phyloP scores from a whole-genome alignment of 2,888 invertebrate genomes.

The Theodoxus fluviatilis region DNA sequence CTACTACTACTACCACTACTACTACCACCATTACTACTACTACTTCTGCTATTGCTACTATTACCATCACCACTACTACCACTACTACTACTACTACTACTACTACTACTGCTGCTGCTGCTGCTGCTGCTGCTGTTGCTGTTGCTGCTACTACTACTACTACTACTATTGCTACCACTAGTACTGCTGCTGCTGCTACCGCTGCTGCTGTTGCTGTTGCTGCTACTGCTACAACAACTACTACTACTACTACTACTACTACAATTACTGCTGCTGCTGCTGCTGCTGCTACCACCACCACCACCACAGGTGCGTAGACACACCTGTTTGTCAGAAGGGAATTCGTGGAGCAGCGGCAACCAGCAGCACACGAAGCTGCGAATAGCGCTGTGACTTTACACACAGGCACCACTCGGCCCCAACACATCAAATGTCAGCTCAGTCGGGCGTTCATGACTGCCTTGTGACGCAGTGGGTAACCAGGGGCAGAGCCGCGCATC shows the following conservation, averaged over 20 bases:
- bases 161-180: neutral
- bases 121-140: neutral
- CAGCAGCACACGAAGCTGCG: no score
- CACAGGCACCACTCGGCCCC: no score
- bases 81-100: neutral
- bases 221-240: neutral
- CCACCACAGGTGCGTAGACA: no score
- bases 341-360: no score
- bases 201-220: neutral
- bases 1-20: neutral
- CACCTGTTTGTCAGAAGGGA: no score
- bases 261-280: neutral
- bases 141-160: neutral
- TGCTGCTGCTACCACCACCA: neutral
- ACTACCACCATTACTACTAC: neutral
- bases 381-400: no score
- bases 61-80: neutral
- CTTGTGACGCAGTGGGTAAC: no score
- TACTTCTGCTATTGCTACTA: neutral
- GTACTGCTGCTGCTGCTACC: neutral
- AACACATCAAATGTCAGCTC: no score
- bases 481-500: no score
- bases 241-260: neutral
- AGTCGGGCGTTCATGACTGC: no score
- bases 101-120: constrained; percentile 2